phyloP scores from a whole-genome alignment of 2,888 invertebrate species.

The Pilophorus perplexus region DNA sequence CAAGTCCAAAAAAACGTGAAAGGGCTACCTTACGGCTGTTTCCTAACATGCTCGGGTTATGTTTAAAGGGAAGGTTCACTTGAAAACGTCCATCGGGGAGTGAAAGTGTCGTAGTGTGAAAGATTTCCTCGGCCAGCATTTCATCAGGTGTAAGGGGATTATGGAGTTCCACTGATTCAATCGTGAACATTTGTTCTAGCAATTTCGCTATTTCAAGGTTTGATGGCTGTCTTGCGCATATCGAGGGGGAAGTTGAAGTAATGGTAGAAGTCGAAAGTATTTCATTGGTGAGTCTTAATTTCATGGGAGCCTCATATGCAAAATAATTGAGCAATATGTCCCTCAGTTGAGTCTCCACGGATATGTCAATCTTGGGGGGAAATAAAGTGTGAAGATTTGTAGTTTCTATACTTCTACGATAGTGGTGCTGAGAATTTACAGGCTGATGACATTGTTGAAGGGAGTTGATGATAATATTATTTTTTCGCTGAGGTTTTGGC shows the following conservation, averaged over 20 bases:
- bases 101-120: background rate
- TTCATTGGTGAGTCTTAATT: background rate
- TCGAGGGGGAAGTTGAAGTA: background rate
- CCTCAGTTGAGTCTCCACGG: background rate
- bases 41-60: background rate
- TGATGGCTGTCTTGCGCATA: background rate
- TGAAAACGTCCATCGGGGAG: background rate
- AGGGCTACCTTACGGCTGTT: background rate
- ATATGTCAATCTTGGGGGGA: background rate
- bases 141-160: constrained; percentile 13
- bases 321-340: background rate
- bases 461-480: background rate
- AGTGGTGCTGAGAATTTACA: background rate
- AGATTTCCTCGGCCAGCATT: constrained; percentile 2
- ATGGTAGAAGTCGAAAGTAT: background rate
- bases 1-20: background rate
- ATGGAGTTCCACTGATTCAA: too few species aligned
- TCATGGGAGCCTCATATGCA: background rate
- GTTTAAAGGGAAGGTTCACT: background rate
- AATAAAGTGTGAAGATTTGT: constrained; percentile 2
- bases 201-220: background rate
- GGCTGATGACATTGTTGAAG: background rate
- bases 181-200: background rate
- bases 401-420: background rate
- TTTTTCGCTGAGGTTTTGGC: background rate